Evolutionary conservation across 2,888 invertebrate species (phyloP).

Genomic region (Agrochola litura): DNA sequence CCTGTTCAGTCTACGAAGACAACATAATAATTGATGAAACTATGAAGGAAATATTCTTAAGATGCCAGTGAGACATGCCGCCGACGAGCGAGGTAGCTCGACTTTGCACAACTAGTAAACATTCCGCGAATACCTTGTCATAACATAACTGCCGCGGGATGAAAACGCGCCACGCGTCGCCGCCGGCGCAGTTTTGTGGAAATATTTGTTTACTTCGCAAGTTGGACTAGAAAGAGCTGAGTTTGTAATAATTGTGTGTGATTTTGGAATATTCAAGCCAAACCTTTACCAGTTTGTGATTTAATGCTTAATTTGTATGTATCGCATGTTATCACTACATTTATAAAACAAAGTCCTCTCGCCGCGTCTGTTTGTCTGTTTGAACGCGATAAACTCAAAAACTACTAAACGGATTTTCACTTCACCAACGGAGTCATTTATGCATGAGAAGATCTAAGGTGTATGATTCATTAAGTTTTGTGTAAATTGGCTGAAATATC

Average conservation of each 20-base stretch:
- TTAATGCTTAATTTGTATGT: not conserved
- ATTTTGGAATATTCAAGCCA: not conserved
- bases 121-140: slow-evolving; percentile 46
- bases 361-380: too few relatives aligned
- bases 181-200: not conserved
- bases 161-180: not conserved
- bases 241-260: not conserved
- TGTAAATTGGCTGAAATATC: too few relatives aligned
- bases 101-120: slow-evolving; percentile 45
- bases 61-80: slow-evolving; percentile 31
- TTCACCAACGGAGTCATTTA: too few relatives aligned
- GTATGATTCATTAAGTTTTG: too few relatives aligned
- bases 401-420: too few relatives aligned
- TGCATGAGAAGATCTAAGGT: too few relatives aligned
- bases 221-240: not conserved
- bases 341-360: too few relatives aligned
- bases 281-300: not conserved
- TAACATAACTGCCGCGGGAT: slow-evolving; percentile 18
- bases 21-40: slow-evolving; percentile 45
- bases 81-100: slow-evolving; percentile 12
- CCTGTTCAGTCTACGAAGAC: slow-evolving; percentile 4
- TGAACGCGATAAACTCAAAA: too few relatives aligned
- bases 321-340: not conserved
- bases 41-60: slow-evolving; percentile 40
- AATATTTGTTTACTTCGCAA: slow-evolving; percentile 16